Percentiles rank a stretch among this genome's conserved stretches.
Conservation (phyloP, 2,113 vertebrate species). For the Nothoprocta pentlandii region DNA sequence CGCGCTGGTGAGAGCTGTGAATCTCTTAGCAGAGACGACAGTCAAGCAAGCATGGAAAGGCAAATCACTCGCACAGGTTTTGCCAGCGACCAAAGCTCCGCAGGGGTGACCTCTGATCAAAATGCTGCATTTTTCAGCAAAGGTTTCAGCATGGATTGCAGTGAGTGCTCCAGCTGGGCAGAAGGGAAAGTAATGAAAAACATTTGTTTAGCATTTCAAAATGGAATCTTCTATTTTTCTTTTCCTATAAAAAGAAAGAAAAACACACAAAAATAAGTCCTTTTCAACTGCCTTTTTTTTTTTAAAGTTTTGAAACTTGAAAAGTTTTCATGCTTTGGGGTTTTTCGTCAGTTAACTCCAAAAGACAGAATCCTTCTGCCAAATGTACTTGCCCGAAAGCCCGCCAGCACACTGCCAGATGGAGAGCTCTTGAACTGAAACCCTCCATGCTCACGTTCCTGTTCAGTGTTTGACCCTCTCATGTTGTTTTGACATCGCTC, state of each 20-base stretch:
- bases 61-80: not conserved
- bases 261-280: not conserved
- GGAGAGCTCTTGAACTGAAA: not conserved
- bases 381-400: not conserved
- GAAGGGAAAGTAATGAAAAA: not conserved
- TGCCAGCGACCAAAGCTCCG: not conserved
- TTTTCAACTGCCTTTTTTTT: not conserved
- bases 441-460: not conserved
- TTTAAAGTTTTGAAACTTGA: not conserved
- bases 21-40: not conserved
- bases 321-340: not conserved
- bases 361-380: not conserved
- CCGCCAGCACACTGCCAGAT: not conserved
- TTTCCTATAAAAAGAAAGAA: not conserved
- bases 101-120: not conserved
- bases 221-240: not conserved
- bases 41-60: not conserved
- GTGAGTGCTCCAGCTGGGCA: not conserved
- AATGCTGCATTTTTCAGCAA: not conserved
- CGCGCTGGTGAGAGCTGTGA: accelerated
- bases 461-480: not conserved
- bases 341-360: not conserved
- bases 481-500: accelerated
- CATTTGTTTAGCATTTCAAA: not conserved
- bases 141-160: accelerated